phyloP scores from a whole-genome alignment of 2,888 invertebrate species.

The Platycnemis pennipes region DNA sequence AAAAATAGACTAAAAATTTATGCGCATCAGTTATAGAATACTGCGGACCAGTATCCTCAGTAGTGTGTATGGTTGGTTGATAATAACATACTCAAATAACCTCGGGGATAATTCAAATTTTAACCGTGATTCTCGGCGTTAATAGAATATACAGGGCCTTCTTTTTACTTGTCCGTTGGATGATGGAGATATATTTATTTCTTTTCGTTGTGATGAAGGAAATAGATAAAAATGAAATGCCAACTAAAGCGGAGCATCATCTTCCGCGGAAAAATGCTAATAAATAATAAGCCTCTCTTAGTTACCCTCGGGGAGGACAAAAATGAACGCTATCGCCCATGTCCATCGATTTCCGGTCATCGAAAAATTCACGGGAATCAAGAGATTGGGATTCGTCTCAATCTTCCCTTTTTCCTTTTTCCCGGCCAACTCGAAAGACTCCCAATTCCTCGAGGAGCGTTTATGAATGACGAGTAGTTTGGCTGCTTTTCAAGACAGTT shows the following conservation, averaged over 20 bases:
- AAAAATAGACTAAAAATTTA: too few species aligned
- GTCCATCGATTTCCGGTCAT: slow-evolving; percentile 24
- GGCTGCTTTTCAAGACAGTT: slow-evolving; percentile 43
- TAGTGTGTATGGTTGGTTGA: background rate
- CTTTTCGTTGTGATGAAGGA: background rate
- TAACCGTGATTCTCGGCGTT: background rate
- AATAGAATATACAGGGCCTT: background rate
- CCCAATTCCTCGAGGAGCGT: background rate
- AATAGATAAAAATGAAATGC: background rate
- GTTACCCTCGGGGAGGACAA: background rate
- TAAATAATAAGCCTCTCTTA: background rate
- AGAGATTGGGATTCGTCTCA: background rate
- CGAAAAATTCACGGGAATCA: background rate
- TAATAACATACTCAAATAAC: background rate
- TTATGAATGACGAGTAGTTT: slow-evolving; percentile 58
- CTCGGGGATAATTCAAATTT: background rate
- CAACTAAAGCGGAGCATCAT: background rate
- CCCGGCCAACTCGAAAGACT: background rate
- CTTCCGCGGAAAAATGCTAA: background rate
- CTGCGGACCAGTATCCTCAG: too few species aligned
- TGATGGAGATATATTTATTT: background rate
- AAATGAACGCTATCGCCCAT: background rate
- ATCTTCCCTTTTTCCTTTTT: background rate
- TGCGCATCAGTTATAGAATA: too few species aligned
- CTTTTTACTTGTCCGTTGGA: background rate